Base-by-base conservation (phyloP, 2,888 invertebrate genomes). In the Microctonus aethiopoides region DNA sequence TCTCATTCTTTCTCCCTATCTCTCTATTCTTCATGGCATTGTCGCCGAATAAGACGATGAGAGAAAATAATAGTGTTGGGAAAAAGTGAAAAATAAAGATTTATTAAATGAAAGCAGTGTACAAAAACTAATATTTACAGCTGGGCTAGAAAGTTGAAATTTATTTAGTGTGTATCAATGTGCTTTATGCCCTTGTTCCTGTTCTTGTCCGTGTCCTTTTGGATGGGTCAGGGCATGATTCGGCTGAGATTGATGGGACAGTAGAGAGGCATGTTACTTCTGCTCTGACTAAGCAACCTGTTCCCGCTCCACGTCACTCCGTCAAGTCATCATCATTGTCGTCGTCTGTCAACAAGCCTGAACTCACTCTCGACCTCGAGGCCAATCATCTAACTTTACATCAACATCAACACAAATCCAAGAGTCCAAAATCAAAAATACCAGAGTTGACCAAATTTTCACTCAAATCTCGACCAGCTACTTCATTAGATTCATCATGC, bases 161-260 rank as follows among this genome's bases (percentile, higher is more conserved):
- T 80, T 79, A 66, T 57, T 86, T 84, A 85, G 86, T 85, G 83
- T 86, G 85, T 86, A 85, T 86, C 84, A 86, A 86, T 86, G 86
- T 86, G 86, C 86, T 86, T 86, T 85, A 85, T 86, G 85, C 85
- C 85, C 86, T 86, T 80, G 83, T 82, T 86, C 86, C 86, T 84
- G 85, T 85, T 84, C 83, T 85, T 84, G 85, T 86, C 84, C 84
- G 79, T 85, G 81, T 84, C 83, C 84, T 84, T 82, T 86, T 85
- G 86, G 85, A 86, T 85, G 85, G 85, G 82, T 86, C 85, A 86
- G 85, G 84, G 84, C 86, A 85, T 85, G 86, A 84, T 85, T 83
- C 85, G 81, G 83, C 86, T 85, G 84, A 85, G 79, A 84, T 84
- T 84, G 85, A 85, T 83, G 85, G 85, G 83, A 84, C 84, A 83